A percentile compares a stretch with the other conserved stretches of the same genome.
Evolutionary conservation across 2,888 invertebrate species (phyloP).

Genomic region (Suillia variegata): DNA sequence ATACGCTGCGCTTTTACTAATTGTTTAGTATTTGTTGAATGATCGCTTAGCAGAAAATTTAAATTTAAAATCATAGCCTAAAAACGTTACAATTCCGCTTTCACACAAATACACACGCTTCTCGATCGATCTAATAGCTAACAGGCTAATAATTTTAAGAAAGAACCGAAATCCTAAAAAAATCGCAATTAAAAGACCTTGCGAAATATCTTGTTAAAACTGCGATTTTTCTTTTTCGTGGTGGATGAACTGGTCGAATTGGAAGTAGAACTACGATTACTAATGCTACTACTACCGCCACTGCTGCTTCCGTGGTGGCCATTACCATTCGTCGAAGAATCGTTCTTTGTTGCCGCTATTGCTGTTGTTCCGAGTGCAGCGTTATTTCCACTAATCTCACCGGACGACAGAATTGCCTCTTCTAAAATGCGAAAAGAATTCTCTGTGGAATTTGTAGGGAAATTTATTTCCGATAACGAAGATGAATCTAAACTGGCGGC

Average conservation of each 20-base stretch:
- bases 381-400: no score
- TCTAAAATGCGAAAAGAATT: conserved; percentile 56
- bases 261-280: conserved; percentile 31
- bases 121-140: no score
- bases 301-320: conserved; percentile 37
- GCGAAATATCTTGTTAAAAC: conserved; percentile 77
- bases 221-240: conserved; percentile 67
- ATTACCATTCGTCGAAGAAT: conserved; percentile 24
- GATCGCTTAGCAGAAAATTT: no score
- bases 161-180: no score
- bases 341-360: conserved; percentile 26
- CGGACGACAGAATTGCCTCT: conserved; percentile 49
- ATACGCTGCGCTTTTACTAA: no score
- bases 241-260: conserved; percentile 50
- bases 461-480: conserved; percentile 54
- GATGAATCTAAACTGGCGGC: conserved; percentile 43
- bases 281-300: conserved; percentile 48
- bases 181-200: conserved; percentile 73
- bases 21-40: no score
- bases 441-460: conserved; percentile 49
- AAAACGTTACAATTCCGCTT: no score
- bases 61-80: no score
- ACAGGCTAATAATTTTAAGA: no score
- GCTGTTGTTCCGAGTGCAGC: conserved; percentile 25
- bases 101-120: no score